Percentiles rank a stretch among this genome's conserved stretches.
Evolutionary conservation across 2,888 invertebrate species (phyloP).

Genomic region (Ligdia adustata): DNA sequence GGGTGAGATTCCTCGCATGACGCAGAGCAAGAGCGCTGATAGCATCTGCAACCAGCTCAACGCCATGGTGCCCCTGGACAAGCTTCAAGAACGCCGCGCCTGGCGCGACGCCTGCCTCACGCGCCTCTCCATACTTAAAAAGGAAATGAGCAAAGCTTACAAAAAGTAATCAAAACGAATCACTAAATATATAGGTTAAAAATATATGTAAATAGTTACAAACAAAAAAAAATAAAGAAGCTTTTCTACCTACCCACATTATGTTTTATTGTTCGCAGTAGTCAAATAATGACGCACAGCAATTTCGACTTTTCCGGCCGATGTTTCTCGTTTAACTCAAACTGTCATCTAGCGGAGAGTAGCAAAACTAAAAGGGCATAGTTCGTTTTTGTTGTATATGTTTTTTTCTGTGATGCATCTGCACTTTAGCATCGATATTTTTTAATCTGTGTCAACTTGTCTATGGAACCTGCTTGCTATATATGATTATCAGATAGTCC

Average conservation of each 20-base stretch:
- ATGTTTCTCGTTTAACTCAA: neutral
- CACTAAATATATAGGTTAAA: neutral
- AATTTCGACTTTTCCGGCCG: too few species aligned
- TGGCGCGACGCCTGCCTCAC: conserved; percentile 94
- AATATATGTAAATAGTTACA: too few species aligned
- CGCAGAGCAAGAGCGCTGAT: conserved; percentile 84
- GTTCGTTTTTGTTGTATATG: too few species aligned
- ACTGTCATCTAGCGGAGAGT: conserved; percentile 5
- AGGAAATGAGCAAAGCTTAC: conserved; percentile 84
- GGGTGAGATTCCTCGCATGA: conserved; percentile 89
- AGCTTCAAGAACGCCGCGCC: conserved; percentile 88
- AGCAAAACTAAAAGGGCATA: neutral
- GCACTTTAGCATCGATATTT: too few species aligned
- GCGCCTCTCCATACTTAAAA: conserved; percentile 90
- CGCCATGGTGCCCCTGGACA: conserved; percentile 88
- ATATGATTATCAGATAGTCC: too few species aligned
- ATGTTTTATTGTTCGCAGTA: too few species aligned
- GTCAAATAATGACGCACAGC: too few species aligned
- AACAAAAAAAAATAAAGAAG: too few species aligned
- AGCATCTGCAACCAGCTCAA: conserved; percentile 89
- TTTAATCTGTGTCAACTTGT: too few species aligned
- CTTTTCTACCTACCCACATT: too few species aligned
- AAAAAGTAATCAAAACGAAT: conserved; percentile 38
- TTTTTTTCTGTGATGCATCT: too few species aligned
- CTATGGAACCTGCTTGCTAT: too few species aligned